A percentile compares a stretch with the other conserved stretches of the same genome.
Conservation (phyloP, 2,888 invertebrate genomes). For the Melikaiella ostensackeni region DNA sequence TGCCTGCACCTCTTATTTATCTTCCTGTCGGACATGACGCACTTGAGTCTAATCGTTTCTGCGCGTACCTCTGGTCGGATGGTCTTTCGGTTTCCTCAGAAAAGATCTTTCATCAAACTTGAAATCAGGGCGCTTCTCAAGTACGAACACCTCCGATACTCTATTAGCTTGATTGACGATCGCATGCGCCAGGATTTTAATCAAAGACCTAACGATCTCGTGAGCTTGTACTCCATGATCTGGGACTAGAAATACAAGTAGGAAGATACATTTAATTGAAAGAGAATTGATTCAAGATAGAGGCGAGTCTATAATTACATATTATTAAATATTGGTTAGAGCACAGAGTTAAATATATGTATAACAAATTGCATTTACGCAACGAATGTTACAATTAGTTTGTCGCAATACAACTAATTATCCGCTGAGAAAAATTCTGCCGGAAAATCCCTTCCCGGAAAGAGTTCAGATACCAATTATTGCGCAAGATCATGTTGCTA, state of each 20-base stretch:
- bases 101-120: slow-evolving; percentile 5
- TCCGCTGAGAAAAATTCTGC: neutral
- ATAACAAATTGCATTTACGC: neutral
- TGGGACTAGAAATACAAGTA: neutral
- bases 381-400: neutral
- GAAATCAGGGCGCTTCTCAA: neutral
- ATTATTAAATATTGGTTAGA: neutral
- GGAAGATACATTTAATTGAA: neutral
- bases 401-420: neutral
- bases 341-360: neutral
- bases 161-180: slow-evolving; percentile 24
- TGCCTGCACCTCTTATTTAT: neutral
- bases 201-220: slow-evolving; percentile 22
- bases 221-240: neutral
- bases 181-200: slow-evolving; percentile 17
- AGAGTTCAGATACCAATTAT: neutral
- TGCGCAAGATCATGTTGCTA: neutral
- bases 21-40: neutral
- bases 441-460: neutral
- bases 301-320: neutral
- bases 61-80: neutral
- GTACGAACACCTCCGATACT: slow-evolving; percentile 1
- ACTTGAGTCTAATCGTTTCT: slow-evolving; percentile 23
- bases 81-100: neutral
- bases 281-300: neutral